Evolutionary conservation across 2,888 invertebrate genomes (phyloP).

Genomic region (Nephrotoma appendiculata): DNA sequence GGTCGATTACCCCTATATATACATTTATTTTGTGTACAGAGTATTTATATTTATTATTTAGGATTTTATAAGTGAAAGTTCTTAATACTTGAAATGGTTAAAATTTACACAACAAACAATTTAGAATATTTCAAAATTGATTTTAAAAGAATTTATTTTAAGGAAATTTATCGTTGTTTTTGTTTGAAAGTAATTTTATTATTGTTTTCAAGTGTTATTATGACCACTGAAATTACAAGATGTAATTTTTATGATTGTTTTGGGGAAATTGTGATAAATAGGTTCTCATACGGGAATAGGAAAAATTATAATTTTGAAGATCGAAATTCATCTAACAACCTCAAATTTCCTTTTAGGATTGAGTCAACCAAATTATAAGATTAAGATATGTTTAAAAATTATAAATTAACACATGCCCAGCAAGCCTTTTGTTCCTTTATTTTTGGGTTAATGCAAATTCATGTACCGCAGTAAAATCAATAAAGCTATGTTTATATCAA

Average conservation of each 20-base stretch:
- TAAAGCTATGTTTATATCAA: too few relatives aligned
- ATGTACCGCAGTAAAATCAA: too few relatives aligned
- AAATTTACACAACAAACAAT: neutral
- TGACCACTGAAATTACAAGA: neutral
- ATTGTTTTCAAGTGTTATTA: neutral
- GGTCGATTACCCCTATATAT: neutral
- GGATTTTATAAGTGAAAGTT: neutral
- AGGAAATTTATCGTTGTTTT: neutral
- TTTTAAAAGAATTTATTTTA: neutral
- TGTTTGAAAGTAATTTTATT: neutral
- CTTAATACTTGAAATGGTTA: neutral
- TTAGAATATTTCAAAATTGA: neutral
- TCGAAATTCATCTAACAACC: too few relatives aligned
- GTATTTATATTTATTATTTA: neutral
- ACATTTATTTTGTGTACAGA: neutral
- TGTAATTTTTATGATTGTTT: neutral
- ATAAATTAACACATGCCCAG: too few relatives aligned
- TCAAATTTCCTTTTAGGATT: too few relatives aligned
- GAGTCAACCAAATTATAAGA: too few relatives aligned
- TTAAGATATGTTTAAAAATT: too few relatives aligned
- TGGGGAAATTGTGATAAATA: neutral
- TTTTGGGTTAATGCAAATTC: too few relatives aligned
- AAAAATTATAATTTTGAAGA: too few relatives aligned
- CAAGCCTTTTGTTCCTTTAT: too few relatives aligned
- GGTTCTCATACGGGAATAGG: too few relatives aligned